Evolutionary conservation across 2,888 invertebrate genomes (phyloP), one percentile per base, ranked within the genome.

Genomic region (Napeogenes sylphis): DNA sequence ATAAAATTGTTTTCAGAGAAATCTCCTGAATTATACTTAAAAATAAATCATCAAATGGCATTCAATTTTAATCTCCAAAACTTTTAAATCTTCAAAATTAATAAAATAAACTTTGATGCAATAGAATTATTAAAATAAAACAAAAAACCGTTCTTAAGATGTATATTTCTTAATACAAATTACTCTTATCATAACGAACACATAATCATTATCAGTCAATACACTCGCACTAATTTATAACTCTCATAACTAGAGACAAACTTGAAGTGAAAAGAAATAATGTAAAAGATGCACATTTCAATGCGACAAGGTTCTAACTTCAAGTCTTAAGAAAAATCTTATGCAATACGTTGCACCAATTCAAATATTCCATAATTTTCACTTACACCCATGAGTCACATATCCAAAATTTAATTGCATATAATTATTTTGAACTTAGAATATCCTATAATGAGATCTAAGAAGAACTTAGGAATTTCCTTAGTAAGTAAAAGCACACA

Each of bases 91-190:
- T 35, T 35, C 35, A 35, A 35, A 5, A 35, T 35, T 35, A 35
- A 5, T 21, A 1, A 21, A 21, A 21, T 21, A 21, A 21, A 21
- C 1, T 21, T 21, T 21, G 21, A 21, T 21, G 21, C 21, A 21
- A 21, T 21, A 21, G 21, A 21, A 35, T 35, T 35, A 35, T 5
- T 35, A 35, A 35, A 35, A 35, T 35, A 35, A 35, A 35, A 35
- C 35, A 35, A 35, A 35, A 35, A 35, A 35, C 0, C 6, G 2
- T 35, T 35, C 35, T 35, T 35, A 35, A 35, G 35, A 5, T 5
- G 47, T 47, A n/a, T 47, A 47, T n/a, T 47, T 14, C 47, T 47
- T n/a, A n/a, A 47, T 45, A 45, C 45, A 47, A 47, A 47, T n/a
- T 21, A 47, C 21, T 14, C 47, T 47, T 47, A 47, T 14, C 21